A percentile compares a stretch with the other conserved stretches of the same genome.
Conservation (phyloP, 2,888 invertebrate genomes). For the Tetramorium bicarinatum region DNA sequence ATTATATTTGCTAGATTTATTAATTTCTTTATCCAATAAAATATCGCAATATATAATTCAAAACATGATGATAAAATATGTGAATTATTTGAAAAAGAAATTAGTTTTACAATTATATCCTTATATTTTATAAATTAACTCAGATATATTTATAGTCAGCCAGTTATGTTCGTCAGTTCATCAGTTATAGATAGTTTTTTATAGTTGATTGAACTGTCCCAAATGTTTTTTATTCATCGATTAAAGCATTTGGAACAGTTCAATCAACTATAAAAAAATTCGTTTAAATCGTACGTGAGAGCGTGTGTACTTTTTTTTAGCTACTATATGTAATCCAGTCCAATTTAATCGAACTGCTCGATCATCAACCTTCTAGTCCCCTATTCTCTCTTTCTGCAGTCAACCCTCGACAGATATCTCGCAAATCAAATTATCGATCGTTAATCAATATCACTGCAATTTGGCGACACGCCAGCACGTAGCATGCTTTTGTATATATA, state of each 20-base stretch:
- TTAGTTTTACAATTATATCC: background rate
- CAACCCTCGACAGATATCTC: slow-evolving; percentile 66
- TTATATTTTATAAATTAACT: background rate
- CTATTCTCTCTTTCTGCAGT: slow-evolving; percentile 5
- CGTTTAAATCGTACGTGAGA: background rate
- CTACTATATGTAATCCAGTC: slow-evolving; percentile 21
- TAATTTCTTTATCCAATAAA: too few relatives aligned
- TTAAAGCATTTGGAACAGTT: background rate
- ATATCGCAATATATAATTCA: background rate
- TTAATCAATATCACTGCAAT: slow-evolving; percentile 82
- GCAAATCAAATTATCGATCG: slow-evolving; percentile 82
- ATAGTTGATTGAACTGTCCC: background rate
- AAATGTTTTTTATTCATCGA: slow-evolving; percentile 3
- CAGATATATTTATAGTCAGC: background rate
- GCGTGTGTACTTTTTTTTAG: slow-evolving; percentile 20
- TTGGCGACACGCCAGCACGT: slow-evolving; percentile 73
- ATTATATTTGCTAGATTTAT: background rate
- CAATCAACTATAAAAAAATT: background rate
- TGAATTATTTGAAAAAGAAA: background rate
- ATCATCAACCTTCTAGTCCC: slow-evolving; percentile 39
- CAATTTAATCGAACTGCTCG: slow-evolving; percentile 46
- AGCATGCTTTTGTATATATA: slow-evolving; percentile 18
- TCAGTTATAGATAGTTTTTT: background rate
- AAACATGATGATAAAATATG: background rate
- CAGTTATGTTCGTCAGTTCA: background rate